Conservation (phyloP, 2,113 vertebrate species). For the Sander lucioperca region DNA sequence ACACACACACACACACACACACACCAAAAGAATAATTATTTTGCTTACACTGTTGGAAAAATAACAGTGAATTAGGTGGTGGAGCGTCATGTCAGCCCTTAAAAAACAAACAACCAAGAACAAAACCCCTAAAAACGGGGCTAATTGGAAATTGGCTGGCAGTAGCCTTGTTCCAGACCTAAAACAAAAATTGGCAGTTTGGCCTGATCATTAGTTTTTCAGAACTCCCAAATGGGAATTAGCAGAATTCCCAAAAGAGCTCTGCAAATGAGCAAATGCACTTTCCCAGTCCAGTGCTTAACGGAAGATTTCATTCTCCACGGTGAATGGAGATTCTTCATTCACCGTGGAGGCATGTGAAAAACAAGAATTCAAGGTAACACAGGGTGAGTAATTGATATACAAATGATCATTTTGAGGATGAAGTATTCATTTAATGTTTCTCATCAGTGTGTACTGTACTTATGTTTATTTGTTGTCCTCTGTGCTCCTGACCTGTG, state of each 20-base stretch:
- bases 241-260: slow-evolving; percentile 2
- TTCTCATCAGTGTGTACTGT: not conserved
- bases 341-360: no score
- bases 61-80: not conserved
- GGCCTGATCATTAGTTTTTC: slow-evolving; percentile 13
- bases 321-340: no score
- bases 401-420: no score
- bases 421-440: no score
- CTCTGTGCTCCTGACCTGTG: slow-evolving; percentile 41
- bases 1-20: not conserved
- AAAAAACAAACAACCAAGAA: not conserved
- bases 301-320: no score
- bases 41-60: not conserved
- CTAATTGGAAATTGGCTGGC: slow-evolving; percentile 1
- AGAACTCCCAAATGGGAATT: not conserved
- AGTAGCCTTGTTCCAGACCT: not conserved
- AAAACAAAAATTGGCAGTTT: slow-evolving; percentile 15
- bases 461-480: not conserved
- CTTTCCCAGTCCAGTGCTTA: not conserved
- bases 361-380: no score
- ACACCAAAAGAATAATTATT: not conserved
- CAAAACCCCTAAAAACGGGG: not conserved
- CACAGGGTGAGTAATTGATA: no score
- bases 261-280: not conserved
- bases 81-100: not conserved